A percentile compares a stretch with the other conserved stretches of the same genome.
These are phyloP conservation scores for Pseudorectes ferrugineus DNA, from an alignment of 2,113 vertebrate species.

Conservation along the genomic window DNA sequence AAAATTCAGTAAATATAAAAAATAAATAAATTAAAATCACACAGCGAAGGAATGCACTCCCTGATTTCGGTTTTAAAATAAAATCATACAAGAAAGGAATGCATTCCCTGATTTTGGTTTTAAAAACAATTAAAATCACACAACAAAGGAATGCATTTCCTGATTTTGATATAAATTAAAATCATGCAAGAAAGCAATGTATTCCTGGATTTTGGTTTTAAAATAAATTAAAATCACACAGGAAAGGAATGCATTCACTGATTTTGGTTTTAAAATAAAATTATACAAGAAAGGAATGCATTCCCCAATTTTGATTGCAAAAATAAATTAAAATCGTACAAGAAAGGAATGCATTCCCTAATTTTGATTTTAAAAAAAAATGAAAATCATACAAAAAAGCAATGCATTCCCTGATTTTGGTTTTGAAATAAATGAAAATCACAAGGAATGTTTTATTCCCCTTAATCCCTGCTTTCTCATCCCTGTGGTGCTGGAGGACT, in stretches of 20 bases:
- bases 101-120: no score
- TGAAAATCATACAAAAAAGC: neutral
- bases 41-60: neutral
- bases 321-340: neutral
- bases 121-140: neutral
- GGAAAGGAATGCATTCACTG: fast-evolving
- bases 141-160: neutral
- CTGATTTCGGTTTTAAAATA: neutral
- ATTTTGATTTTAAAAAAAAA: neutral
- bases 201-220: fast-evolving
- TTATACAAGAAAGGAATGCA: neutral
- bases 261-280: neutral
- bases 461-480: neutral
- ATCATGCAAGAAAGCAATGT: neutral
- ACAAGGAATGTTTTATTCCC: neutral
- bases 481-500: neutral
- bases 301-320: neutral
- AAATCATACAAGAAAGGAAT: neutral
- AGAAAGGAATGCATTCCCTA: neutral
- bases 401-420: neutral
- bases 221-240: neutral
- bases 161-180: neutral
- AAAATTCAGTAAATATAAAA: fast-evolving
- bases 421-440: neutral
- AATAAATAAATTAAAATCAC: neutral